Percentiles rank a stretch among this genome's conserved stretches.
These are phyloP conservation scores for Urocyon cinereoargenteus DNA, from an alignment of 2,797 vertebrate species.

Conservation along the genomic window DNA sequence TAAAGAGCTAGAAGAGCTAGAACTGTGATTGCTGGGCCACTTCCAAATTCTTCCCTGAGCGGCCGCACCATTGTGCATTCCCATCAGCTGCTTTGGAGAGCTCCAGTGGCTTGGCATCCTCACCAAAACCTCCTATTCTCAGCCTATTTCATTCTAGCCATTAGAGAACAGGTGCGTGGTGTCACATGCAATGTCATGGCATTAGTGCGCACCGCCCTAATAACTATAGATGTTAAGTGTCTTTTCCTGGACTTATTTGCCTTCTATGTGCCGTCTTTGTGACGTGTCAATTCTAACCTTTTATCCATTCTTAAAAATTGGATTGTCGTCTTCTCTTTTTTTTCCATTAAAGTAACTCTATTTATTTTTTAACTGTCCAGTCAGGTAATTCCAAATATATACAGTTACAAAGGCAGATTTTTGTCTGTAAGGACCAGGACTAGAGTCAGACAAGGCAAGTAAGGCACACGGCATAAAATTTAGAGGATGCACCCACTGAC, in stretches of 20 bases:
- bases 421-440: background rate
- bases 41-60: background rate
- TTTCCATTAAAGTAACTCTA: background rate
- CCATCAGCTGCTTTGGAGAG: background rate
- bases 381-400: background rate
- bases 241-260: background rate
- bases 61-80: background rate
- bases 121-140: background rate
- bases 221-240: background rate
- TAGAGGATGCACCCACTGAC: background rate
- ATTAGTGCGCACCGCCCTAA: background rate
- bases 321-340: background rate
- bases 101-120: background rate
- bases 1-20: background rate
- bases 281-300: background rate
- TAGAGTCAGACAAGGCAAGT: background rate
- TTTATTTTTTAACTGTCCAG: background rate
- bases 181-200: background rate
- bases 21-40: background rate
- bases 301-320: background rate
- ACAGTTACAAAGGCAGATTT: background rate
- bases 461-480: background rate
- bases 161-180: background rate
- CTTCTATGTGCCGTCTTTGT: background rate
- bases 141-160: background rate